Conservation (phyloP, 2,113 vertebrate genomes). For the Tauraco erythrolophus region DNA sequence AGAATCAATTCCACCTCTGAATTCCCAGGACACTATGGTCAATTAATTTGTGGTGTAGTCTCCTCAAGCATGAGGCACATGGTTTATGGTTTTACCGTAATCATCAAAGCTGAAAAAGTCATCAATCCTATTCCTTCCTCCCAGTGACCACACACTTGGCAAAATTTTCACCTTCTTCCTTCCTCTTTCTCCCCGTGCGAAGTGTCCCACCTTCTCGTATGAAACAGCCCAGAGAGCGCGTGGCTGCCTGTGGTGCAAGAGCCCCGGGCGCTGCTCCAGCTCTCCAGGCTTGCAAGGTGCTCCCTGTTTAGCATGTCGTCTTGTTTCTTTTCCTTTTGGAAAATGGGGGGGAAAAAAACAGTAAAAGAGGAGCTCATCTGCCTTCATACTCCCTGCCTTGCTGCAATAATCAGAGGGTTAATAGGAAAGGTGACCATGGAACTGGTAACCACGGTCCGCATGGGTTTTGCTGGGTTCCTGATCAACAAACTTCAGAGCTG, state of each 20-base stretch:
- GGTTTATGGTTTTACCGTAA: neutral
- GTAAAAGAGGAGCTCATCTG: neutral
- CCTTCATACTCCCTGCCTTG: neutral
- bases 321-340: neutral
- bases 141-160: neutral
- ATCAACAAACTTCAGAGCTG: neutral
- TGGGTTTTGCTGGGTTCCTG: neutral
- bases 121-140: slow-evolving; percentile 16
- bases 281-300: neutral
- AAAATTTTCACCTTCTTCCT: neutral
- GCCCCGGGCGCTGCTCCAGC: neutral
- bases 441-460: accelerated
- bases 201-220: neutral
- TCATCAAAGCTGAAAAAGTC: neutral
- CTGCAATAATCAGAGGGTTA: neutral
- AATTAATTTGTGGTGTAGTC: neutral
- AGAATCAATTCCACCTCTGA: neutral
- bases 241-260: neutral
- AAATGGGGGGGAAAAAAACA: accelerated
- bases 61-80: neutral
- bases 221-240: accelerated
- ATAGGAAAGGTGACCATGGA: neutral
- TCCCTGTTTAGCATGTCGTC: neutral
- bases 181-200: neutral
- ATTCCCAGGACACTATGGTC: neutral